phyloP scores from a whole-genome alignment of 2,113 vertebrate species.

The Okapia johnstoni region DNA sequence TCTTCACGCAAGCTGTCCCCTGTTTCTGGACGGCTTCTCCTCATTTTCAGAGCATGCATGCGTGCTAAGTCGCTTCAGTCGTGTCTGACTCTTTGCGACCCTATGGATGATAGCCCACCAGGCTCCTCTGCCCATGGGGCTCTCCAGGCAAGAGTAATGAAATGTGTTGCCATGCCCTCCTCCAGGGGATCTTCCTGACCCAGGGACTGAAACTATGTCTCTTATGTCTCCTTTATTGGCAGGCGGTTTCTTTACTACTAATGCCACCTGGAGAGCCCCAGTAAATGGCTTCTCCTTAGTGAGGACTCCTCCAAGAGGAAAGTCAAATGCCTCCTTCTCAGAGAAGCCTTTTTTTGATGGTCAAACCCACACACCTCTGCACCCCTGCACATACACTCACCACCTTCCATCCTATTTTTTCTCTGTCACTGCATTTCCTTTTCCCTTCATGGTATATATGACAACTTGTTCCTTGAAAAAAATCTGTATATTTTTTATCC shows the following conservation, averaged over 20 bases:
- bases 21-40: background rate
- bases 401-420: too few relatives aligned
- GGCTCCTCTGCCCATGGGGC: background rate
- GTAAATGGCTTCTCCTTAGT: background rate
- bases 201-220: background rate
- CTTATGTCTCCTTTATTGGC: background rate
- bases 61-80: background rate
- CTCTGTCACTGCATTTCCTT: background rate
- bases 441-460: background rate
- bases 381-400: rapidly evolving
- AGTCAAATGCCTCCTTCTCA: background rate
- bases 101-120: background rate
- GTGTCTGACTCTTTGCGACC: background rate
- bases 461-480: background rate
- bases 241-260: background rate
- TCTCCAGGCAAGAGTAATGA: background rate
- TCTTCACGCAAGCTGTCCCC: too few relatives aligned
- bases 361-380: background rate
- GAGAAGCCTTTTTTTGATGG: background rate
- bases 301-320: background rate
- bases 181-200: background rate
- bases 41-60: background rate
- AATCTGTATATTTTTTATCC: background rate
- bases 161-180: background rate
- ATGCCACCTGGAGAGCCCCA: background rate